Evolutionary conservation across 2,113 vertebrate genomes (phyloP).

Genomic region (Pteropus alecto): DNA sequence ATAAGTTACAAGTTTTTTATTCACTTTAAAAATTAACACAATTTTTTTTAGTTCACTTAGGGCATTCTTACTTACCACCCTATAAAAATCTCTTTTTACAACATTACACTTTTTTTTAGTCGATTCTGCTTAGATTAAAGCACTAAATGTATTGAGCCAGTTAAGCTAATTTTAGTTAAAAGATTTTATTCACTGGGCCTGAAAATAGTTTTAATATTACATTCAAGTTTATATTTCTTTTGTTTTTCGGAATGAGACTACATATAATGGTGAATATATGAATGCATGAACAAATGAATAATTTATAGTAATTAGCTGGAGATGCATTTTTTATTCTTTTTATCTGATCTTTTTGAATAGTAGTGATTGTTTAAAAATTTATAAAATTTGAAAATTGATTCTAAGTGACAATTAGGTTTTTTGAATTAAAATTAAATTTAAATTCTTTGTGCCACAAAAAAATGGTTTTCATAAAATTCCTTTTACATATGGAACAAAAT

Average conservation of each 20-base stretch:
- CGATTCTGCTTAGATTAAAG: background rate
- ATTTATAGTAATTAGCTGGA: background rate
- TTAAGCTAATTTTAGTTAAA: background rate
- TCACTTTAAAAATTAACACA: background rate
- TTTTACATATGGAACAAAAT: background rate
- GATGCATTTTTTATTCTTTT: background rate
- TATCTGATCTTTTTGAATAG: background rate
- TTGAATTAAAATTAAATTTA: background rate
- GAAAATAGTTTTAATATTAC: background rate
- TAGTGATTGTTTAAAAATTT: background rate
- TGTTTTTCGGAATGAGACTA: background rate
- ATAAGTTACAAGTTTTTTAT: background rate
- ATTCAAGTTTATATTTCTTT: background rate
- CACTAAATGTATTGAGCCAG: background rate
- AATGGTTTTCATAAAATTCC: background rate
- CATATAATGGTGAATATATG: background rate
- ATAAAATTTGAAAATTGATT: background rate
- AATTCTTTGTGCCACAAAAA: background rate
- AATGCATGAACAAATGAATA: background rate
- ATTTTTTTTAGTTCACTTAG: background rate
- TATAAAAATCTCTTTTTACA: slow-evolving; percentile 12
- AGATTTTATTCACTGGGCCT: background rate
- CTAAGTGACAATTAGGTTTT: background rate
- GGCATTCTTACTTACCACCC: background rate
- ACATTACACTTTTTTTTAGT: background rate